phyloP scores from a whole-genome alignment of 2,113 vertebrate genomes.

The Sapajus apella region DNA sequence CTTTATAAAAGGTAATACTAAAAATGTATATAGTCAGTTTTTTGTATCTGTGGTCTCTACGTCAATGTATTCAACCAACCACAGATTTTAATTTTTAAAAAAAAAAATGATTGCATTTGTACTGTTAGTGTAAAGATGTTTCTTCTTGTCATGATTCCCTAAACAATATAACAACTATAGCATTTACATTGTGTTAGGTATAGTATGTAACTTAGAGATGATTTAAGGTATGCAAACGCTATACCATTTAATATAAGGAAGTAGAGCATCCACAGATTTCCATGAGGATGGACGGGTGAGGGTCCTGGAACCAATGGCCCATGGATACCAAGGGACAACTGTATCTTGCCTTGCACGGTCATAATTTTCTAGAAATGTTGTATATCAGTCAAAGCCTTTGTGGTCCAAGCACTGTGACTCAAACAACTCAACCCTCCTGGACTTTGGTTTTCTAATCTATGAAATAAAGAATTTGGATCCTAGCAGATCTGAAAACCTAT shows the following conservation, averaged over 20 bases:
- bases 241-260: not conserved
- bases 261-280: not conserved
- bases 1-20: not conserved
- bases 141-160: not conserved
- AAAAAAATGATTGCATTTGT: not conserved
- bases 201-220: not conserved
- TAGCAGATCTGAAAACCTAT: not conserved
- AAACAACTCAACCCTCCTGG: not conserved
- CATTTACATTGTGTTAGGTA: not conserved
- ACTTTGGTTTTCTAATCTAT: not conserved
- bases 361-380: not conserved
- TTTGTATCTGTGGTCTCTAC: not conserved
- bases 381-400: not conserved
- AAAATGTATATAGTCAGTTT: not conserved
- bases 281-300: too few relatives aligned
- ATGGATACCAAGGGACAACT: not conserved
- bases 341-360: not conserved
- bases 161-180: not conserved
- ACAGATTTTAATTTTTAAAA: not conserved
- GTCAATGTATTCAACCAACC: not conserved
- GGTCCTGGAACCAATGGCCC: not conserved
- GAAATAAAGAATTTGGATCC: not conserved
- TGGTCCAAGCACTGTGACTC: not conserved
- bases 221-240: not conserved
- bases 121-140: not conserved